phyloP scores from a whole-genome alignment of 2,888 invertebrate species.

The Cerceris ruficornis region DNA sequence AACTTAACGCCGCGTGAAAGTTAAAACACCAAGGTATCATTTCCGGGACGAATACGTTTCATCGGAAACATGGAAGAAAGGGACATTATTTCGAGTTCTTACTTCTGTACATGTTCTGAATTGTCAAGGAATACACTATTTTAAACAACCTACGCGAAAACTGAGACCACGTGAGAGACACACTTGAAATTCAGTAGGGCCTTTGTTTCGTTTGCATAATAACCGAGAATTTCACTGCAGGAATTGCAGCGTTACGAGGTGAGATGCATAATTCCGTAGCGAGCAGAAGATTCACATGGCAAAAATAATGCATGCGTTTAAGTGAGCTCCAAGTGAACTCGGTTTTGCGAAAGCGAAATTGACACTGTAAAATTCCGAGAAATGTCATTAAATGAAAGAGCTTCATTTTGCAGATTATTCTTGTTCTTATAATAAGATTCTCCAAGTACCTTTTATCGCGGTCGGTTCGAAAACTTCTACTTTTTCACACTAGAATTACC shows the following conservation, averaged over 20 bases:
- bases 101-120: background rate
- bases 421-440: too few relatives aligned
- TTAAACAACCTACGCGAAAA: background rate
- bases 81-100: background rate
- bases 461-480: too few relatives aligned
- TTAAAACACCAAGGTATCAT: too few relatives aligned
- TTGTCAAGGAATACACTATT: background rate
- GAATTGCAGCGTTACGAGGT: slow-evolving; percentile 40
- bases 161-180: background rate
- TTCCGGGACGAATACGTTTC: too few relatives aligned
- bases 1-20: too few relatives aligned
- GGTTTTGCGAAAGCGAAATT: slow-evolving; percentile 8
- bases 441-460: too few relatives aligned
- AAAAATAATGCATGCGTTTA: slow-evolving; percentile 57
- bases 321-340: slow-evolving; percentile 23
- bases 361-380: background rate
- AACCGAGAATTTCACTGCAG: slow-evolving; percentile 53
- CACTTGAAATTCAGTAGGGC: slow-evolving; percentile 34
- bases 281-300: slow-evolving; percentile 50
- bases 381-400: slow-evolving; percentile 12
- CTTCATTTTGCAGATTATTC: too few relatives aligned
- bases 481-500: too few relatives aligned
- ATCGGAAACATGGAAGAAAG: too few relatives aligned
- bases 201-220: slow-evolving; percentile 38
- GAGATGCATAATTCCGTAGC: slow-evolving; percentile 52